phyloP scores from a whole-genome alignment of 2,888 invertebrate species.

The Pheosia gnoma region DNA sequence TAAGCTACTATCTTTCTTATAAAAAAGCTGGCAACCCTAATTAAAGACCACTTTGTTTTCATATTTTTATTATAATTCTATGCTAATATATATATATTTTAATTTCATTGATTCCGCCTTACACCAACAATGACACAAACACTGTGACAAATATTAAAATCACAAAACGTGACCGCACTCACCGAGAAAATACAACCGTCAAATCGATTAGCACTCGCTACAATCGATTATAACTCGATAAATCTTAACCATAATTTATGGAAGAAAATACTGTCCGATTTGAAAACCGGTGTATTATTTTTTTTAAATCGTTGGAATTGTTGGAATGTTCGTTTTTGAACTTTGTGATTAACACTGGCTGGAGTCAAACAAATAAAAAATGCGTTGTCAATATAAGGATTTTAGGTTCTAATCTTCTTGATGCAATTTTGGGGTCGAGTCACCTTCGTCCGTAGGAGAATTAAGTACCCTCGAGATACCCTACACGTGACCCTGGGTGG shows the following conservation, averaged over 20 bases:
- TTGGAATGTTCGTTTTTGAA: not conserved
- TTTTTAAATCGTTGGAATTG: no score
- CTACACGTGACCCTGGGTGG: no score
- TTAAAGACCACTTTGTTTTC: no score
- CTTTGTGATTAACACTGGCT: not conserved
- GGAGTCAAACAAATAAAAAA: not conserved
- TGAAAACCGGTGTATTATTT: not conserved
- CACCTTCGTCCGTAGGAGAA: no score
- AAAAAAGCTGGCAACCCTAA: no score
- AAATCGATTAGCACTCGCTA: constrained; percentile 21
- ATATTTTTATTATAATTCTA: no score
- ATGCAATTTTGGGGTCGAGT: no score
- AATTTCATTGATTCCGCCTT: not conserved
- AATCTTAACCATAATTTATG: not conserved
- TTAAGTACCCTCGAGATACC: no score
- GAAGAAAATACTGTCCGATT: not conserved
- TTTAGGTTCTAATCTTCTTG: not conserved
- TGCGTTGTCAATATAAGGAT: not conserved
- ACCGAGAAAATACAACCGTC: constrained; percentile 4
- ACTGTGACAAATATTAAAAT: not conserved
- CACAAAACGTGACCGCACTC: constrained; percentile 22
- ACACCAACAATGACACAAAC: not conserved
- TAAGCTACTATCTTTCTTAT: no score
- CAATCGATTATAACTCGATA: constrained; percentile 26
- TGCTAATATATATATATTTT: no score